These are phyloP conservation scores for Thecocarcelia acutangulata DNA, from an alignment of 2,888 invertebrate species.

Conservation along the genomic window DNA sequence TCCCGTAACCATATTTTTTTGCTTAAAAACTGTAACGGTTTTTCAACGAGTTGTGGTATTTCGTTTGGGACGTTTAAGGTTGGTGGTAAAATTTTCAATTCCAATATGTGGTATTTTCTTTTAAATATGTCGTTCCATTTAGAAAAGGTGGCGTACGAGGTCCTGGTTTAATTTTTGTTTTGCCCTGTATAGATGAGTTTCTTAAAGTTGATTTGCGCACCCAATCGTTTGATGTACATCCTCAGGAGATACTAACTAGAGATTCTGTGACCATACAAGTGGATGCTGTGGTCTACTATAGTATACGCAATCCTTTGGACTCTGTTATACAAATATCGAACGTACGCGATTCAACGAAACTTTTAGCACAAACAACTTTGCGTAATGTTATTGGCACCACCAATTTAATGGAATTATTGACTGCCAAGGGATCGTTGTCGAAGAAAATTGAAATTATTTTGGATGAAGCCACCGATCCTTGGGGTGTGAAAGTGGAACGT, in stretches of 20 bases:
- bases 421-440: slow-evolving; percentile 93
- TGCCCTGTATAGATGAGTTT: slow-evolving; percentile 84
- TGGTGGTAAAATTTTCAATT: background rate
- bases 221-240: slow-evolving; percentile 84
- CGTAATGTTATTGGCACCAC: slow-evolving; percentile 94
- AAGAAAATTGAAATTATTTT: slow-evolving; percentile 91
- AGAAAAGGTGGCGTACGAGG: slow-evolving; percentile 82
- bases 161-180: slow-evolving; percentile 84
- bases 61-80: slow-evolving; percentile 82
- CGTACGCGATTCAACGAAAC: slow-evolving; percentile 85
- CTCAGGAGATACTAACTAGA: slow-evolving; percentile 88
- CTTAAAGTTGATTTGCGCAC: slow-evolving; percentile 84
- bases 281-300: slow-evolving; percentile 92
- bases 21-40: slow-evolving; percentile 82
- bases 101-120: no score
- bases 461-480: slow-evolving; percentile 92
- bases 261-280: slow-evolving; percentile 96
- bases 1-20: slow-evolving; percentile 75
- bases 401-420: slow-evolving; percentile 93
- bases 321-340: slow-evolving; percentile 86
- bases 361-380: slow-evolving; percentile 90
- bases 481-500: slow-evolving; percentile 95
- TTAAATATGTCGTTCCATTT: slow-evolving; percentile 6
- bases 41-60: slow-evolving; percentile 85
- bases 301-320: slow-evolving; percentile 87